Conservation (phyloP, 2,888 invertebrate species). For the Acleris holmiana region DNA sequence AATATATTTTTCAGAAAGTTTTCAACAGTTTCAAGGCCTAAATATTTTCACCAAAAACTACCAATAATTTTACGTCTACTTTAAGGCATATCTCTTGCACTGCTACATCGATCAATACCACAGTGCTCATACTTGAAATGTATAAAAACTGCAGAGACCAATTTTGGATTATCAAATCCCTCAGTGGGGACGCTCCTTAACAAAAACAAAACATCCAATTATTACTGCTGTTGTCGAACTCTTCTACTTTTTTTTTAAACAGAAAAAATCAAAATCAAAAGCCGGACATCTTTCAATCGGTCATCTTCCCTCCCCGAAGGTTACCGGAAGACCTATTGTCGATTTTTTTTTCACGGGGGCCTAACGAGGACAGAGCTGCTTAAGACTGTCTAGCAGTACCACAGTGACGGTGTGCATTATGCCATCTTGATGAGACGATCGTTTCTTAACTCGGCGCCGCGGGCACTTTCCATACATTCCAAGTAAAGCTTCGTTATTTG, state of each 20-base stretch:
- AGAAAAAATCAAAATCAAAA: too few relatives aligned
- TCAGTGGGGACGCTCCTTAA: too few relatives aligned
- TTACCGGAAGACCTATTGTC: too few relatives aligned
- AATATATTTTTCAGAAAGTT: background rate
- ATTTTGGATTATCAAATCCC: conserved; percentile 6
- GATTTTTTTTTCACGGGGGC: too few relatives aligned
- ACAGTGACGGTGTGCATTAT: too few relatives aligned
- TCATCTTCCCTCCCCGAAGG: too few relatives aligned
- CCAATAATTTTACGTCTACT: conserved; percentile 8
- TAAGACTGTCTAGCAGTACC: too few relatives aligned
- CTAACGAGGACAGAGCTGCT: too few relatives aligned
- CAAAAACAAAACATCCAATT: too few relatives aligned
- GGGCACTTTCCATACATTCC: conserved; percentile 29
- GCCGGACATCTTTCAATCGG: too few relatives aligned
- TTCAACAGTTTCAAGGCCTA: background rate
- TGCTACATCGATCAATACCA: conserved; percentile 30
- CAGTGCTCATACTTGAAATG: conserved; percentile 26
- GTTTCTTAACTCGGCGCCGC: background rate
- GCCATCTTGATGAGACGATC: background rate
- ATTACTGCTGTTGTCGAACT: too few relatives aligned
- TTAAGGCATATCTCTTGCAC: conserved; percentile 26
- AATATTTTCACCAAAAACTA: conserved; percentile 3
- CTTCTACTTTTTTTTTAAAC: too few relatives aligned
- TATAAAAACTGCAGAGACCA: conserved; percentile 23
- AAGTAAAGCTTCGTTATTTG: conserved; percentile 38